phyloP scores from a whole-genome alignment of 2,113 vertebrate genomes.

The Cyanoramphus novaezelandiae region DNA sequence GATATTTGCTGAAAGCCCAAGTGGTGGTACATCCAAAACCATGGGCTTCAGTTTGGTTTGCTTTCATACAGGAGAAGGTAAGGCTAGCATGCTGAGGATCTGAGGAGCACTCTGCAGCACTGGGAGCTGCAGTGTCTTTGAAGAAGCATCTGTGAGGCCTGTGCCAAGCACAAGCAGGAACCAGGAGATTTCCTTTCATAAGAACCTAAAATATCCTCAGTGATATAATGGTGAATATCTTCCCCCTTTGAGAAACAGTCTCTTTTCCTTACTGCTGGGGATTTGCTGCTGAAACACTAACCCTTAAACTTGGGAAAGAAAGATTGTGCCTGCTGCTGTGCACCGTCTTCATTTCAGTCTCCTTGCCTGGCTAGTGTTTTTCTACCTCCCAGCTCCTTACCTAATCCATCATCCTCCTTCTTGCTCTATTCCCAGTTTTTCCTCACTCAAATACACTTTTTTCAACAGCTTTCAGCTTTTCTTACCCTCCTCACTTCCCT shows the following conservation, averaged over 20 bases:
- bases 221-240: neutral
- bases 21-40: neutral
- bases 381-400: neutral
- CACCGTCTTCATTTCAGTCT: neutral
- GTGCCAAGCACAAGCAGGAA: neutral
- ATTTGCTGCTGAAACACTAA: neutral
- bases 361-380: neutral
- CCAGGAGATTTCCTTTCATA: neutral
- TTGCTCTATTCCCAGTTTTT: neutral
- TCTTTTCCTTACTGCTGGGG: neutral
- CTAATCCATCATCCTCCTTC: neutral
- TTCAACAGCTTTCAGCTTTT: neutral
- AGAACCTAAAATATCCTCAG: neutral
- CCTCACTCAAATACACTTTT: neutral
- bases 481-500: neutral
- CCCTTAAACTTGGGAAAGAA: neutral
- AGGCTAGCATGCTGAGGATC: neutral
- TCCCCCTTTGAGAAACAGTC: neutral
- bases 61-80: neutral
- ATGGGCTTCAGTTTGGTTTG: neutral
- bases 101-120: neutral
- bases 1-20: neutral
- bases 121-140: neutral
- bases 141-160: neutral
- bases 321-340: neutral